Conservation (phyloP, 2,797 vertebrate species). For the Hirundo rustica region DNA sequence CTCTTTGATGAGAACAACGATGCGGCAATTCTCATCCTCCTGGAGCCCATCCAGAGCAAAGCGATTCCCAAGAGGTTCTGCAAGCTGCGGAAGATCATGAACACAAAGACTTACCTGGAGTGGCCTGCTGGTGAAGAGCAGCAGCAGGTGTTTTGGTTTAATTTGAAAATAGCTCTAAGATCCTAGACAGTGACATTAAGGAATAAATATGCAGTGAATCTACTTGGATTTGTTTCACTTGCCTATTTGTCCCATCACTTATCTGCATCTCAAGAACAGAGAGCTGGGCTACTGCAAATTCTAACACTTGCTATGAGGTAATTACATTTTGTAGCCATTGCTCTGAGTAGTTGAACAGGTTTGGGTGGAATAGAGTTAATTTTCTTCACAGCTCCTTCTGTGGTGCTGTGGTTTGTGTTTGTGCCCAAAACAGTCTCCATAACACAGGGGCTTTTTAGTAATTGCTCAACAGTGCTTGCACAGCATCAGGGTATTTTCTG, state of each 20-base stretch:
- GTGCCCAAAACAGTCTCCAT: not conserved
- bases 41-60: not conserved
- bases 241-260: not conserved
- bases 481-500: not conserved
- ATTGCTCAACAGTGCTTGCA: not conserved
- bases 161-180: conserved; percentile 75
- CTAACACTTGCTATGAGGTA: not conserved
- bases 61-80: not conserved
- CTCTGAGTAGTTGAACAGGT: not conserved
- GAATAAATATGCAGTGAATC: not conserved
- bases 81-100: conserved; percentile 65
- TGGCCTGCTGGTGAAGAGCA: conserved; percentile 77
- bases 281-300: not conserved
- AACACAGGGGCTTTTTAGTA: not conserved
- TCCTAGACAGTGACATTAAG: not conserved
- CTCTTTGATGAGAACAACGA: conserved; percentile 74
- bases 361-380: not conserved
- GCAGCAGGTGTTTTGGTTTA: conserved; percentile 78
- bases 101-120: conserved; percentile 83
- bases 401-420: not conserved
- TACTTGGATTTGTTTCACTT: not conserved
- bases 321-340: not conserved
- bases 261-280: not conserved
- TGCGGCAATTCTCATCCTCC: not conserved
- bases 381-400: not conserved